Conservation (phyloP, 2,797 vertebrate species). For the Gallinago nigripennis region DNA sequence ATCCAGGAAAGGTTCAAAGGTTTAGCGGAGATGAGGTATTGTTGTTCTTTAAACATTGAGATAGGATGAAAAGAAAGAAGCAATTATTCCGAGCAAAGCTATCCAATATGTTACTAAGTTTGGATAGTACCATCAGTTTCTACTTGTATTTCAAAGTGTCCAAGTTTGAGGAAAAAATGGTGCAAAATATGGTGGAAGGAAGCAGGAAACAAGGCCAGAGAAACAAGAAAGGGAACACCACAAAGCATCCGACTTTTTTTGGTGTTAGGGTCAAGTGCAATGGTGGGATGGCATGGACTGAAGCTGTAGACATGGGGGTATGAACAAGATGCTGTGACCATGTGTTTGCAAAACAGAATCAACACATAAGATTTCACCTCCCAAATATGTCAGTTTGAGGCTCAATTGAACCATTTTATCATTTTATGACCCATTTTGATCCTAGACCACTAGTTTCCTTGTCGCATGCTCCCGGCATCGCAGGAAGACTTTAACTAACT, state of each 20-base stretch:
- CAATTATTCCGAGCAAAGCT: slow-evolving; percentile 53
- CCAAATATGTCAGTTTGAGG: accelerated
- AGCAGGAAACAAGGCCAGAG: neutral
- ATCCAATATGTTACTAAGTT: slow-evolving; percentile 56
- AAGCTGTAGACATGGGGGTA: accelerated
- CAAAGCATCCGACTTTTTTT: neutral
- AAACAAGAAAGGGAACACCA: neutral
- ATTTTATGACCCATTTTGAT: neutral
- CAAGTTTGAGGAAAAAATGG: neutral
- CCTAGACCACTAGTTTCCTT: neutral
- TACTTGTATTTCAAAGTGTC: slow-evolving; percentile 8
- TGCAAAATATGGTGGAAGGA: neutral
- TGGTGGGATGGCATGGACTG: accelerated
- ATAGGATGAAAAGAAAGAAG: slow-evolving; percentile 61
- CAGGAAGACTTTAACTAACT: neutral
- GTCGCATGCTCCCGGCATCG: neutral
- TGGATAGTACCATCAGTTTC: slow-evolving; percentile 33
- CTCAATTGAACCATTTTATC: neutral
- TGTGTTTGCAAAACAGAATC: neutral
- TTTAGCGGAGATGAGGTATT: slow-evolving; percentile 50
- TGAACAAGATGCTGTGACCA: accelerated
- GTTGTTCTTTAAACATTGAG: slow-evolving; percentile 40
- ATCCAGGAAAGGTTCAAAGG: slow-evolving; percentile 39
- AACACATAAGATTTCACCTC: neutral
- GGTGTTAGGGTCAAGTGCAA: neutral